Percentiles rank a stretch among this genome's conserved stretches.
Conservation (phyloP, 2,888 invertebrate species). For the Megamerina dolium region DNA sequence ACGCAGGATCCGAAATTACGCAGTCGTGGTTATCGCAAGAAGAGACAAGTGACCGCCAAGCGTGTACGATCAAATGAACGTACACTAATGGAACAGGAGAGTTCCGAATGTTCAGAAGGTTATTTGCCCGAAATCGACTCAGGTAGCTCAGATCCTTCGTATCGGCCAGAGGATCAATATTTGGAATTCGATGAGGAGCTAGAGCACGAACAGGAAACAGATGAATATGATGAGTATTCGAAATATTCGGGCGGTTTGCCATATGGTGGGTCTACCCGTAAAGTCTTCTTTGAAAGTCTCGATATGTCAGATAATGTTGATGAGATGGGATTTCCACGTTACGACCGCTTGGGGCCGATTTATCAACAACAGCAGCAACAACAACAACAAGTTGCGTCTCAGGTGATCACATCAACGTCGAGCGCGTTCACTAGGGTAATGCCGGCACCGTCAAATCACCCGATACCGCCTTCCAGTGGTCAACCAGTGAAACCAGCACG, state of each 20-base stretch:
- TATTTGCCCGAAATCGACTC: conserved; percentile 62
- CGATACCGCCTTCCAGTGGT: conserved; percentile 38
- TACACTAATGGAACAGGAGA: conserved; percentile 52
- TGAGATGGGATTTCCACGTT: conserved; percentile 61
- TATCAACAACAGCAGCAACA: conserved; percentile 45
- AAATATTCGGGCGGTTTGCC: conserved; percentile 38
- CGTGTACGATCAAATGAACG: conserved; percentile 40
- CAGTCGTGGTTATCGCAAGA: conserved; percentile 63
- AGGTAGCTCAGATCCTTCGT: conserved; percentile 58
- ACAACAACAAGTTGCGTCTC: conserved; percentile 4
- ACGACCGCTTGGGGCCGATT: conserved; percentile 56
- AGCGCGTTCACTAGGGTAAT: conserved; percentile 13
- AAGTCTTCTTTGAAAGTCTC: conserved; percentile 54
- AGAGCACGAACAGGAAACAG: conserved; percentile 46
- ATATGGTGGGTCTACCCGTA: conserved; percentile 29
- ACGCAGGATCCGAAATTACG: conserved; percentile 64
- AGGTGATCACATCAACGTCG: background rate
- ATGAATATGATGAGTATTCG: conserved; percentile 57
- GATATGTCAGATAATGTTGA: conserved; percentile 61
- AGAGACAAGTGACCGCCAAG: conserved; percentile 54
- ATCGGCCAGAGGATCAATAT: conserved; percentile 49
- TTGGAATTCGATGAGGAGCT: conserved; percentile 49
- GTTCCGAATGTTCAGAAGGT: conserved; percentile 63
- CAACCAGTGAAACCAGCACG: conserved; percentile 51
- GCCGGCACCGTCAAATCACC: conserved; percentile 40